phyloP scores from a whole-genome alignment of 2,888 invertebrate genomes.

The Cataglyphis cursor region DNA sequence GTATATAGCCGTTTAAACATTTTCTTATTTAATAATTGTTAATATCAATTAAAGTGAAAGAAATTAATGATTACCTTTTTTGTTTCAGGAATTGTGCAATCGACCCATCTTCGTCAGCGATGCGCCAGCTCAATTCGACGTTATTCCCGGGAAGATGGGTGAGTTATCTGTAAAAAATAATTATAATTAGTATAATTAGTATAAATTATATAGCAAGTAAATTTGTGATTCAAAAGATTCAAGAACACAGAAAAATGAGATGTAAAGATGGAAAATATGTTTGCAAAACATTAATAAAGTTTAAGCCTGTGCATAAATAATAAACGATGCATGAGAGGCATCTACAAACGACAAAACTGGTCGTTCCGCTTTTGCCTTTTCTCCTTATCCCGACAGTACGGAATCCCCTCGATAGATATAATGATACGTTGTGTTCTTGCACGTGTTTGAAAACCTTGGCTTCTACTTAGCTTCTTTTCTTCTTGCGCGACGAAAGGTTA shows the following conservation, averaged over 20 bases:
- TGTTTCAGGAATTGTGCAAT: slow-evolving; percentile 91
- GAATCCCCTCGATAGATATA: slow-evolving; percentile 74
- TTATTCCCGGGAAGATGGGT: slow-evolving; percentile 96
- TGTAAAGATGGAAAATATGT: neutral
- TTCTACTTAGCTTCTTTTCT: slow-evolving; percentile 24
- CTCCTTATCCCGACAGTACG: slow-evolving; percentile 34
- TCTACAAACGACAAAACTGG: slow-evolving; percentile 65
- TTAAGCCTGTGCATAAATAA: slow-evolving; percentile 11
- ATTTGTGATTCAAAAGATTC: neutral
- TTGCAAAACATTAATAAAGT: neutral
- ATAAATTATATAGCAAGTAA: neutral
- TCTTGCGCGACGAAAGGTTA: slow-evolving; percentile 39
- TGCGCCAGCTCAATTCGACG: slow-evolving; percentile 93
- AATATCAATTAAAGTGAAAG: neutral
- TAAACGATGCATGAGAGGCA: slow-evolving; percentile 54
- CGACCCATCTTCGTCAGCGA: slow-evolving; percentile 94
- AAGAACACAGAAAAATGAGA: neutral
- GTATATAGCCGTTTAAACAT: neutral
- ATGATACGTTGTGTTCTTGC: slow-evolving; percentile 73
- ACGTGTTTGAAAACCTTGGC: slow-evolving; percentile 41
- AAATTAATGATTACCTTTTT: slow-evolving; percentile 37
- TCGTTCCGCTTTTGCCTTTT: slow-evolving; percentile 75
- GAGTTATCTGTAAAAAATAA: slow-evolving; percentile 82
- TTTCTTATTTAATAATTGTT: neutral
- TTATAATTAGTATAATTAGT: neutral